phyloP scores from a whole-genome alignment of 2,797 vertebrate genomes.

The Gastrophryne carolinensis region DNA sequence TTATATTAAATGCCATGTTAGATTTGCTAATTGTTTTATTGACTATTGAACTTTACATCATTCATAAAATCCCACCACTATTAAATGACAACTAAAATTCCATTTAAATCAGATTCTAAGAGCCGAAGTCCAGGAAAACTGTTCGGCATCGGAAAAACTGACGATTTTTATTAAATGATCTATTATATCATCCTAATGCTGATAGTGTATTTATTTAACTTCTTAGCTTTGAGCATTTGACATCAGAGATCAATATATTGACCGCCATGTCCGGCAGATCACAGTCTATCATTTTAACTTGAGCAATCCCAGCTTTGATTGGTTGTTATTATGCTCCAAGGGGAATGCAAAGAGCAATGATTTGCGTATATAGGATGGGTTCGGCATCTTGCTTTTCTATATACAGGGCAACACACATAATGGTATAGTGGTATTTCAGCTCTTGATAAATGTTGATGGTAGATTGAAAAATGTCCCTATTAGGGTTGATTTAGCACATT shows the following conservation, averaged over 20 bases:
- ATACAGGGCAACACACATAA: too few species aligned
- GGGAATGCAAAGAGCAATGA: not conserved
- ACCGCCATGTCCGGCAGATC: not conserved
- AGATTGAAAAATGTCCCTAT: too few species aligned
- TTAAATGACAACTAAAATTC: slow-evolving; percentile 2
- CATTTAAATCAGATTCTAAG: not conserved
- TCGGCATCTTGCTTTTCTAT: not conserved
- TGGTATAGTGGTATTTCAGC: too few species aligned
- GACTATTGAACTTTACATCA: not conserved
- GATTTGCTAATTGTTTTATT: not conserved
- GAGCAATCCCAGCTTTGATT: not conserved
- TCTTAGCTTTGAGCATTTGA: not conserved
- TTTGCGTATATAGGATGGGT: not conserved
- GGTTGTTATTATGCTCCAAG: not conserved
- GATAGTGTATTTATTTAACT: not conserved
- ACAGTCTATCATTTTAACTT: not conserved
- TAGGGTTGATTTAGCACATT: too few species aligned
- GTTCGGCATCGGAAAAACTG: not conserved
- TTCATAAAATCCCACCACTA: not conserved
- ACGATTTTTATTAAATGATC: slow-evolving; percentile 8
- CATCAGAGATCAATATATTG: slow-evolving; percentile 3
- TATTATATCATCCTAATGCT: not conserved
- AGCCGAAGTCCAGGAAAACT: not conserved
- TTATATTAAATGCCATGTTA: not conserved
- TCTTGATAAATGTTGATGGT: not conserved